Evolutionary conservation across 2,888 invertebrate genomes (phyloP), one percentile per base, ranked within the genome.

Genomic region (Dicyrtoma fusca): DNA sequence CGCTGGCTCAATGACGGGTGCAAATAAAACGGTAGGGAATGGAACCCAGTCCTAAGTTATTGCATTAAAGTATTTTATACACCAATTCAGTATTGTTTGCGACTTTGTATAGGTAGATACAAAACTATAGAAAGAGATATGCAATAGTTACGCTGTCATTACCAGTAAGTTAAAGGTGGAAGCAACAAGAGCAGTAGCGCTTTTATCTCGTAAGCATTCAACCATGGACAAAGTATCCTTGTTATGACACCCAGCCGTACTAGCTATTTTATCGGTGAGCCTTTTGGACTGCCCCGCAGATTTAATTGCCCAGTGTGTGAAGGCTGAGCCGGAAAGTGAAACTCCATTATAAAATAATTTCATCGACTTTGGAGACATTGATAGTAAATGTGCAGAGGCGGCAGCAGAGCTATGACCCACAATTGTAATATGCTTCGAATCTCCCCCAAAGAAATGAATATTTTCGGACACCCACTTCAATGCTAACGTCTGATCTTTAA

Each of bases 1-100:
- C 13, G 69, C 66, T 6, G 75, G 72, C 49, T 78, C 78, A 11
- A 78, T 64, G 13, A 51, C 49, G 5, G 78, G 77, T 0, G 78
- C 71, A 59, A 78, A 75, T n/a, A 76, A 51, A 4, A 74, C 75
- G 0, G 71, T 69, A n/a, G 78, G 78, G 44, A 75, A 42, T 3
- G 76, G 76, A 55, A 76, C 73, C 76, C 76, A 77, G n/a, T 76
- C 74, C 76, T 77, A 8, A 21, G 17, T 55, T 23, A 34, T 5
- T 34, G 34, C 3, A 47, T 51, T 26, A 45, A 34, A 34, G 8
- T 34, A 34, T 34, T 34, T 34, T 34, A 34, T 34, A 34, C 8
- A 8, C 34, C 8, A 34, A n/a, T n/a, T n/a, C n/a, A n/a, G n/a
- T n/a, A n/a, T n/a, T n/a, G n/a, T n/a, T n/a, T n/a, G n/a, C n/a